Evolutionary conservation across 2,888 invertebrate genomes (phyloP).

Genomic region (Kryphioiulus occultus): DNA sequence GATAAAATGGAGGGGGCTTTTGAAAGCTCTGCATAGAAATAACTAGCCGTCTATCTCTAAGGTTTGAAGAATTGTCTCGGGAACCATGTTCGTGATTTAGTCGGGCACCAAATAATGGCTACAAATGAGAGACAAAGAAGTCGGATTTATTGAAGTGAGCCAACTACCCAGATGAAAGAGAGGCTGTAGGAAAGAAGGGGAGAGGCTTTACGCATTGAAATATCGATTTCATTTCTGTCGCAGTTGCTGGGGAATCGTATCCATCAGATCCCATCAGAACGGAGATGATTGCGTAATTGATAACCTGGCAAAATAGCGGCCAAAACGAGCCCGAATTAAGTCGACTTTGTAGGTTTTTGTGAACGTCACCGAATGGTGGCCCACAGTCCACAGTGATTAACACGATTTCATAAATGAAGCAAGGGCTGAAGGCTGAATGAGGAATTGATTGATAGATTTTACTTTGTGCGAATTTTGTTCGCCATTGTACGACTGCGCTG

Average conservation of each 20-base stretch:
- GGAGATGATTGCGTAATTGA: conserved; percentile 43
- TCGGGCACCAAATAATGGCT: conserved; percentile 39
- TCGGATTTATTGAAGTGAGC: conserved; percentile 38
- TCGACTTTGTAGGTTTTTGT: background rate
- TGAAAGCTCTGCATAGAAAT: background rate
- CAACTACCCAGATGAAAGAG: conserved; percentile 35
- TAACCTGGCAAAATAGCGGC: conserved; percentile 14
- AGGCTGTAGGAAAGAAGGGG: background rate
- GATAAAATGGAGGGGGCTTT: background rate
- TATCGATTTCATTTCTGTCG: conserved; percentile 47
- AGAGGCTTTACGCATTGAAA: conserved; percentile 17
- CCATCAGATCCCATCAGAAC: conserved; percentile 41
- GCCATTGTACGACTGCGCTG: background rate
- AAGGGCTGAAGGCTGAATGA: background rate
- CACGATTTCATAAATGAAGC: conserved; percentile 21
- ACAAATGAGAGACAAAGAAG: conserved; percentile 44
- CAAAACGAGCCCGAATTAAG: background rate
- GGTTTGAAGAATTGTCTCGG: conserved; percentile 21
- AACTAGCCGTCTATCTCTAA: background rate
- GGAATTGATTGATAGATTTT: conserved; percentile 32
- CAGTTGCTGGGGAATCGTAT: conserved; percentile 39
- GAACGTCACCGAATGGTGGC: background rate
- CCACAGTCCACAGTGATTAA: conserved; percentile 17
- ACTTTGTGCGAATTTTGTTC: background rate
- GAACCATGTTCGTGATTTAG: conserved; percentile 30